These are phyloP conservation scores for Stratiolaelaps scimitus DNA, from an alignment of 1,140 invertebrate species.

Conservation along the genomic window DNA sequence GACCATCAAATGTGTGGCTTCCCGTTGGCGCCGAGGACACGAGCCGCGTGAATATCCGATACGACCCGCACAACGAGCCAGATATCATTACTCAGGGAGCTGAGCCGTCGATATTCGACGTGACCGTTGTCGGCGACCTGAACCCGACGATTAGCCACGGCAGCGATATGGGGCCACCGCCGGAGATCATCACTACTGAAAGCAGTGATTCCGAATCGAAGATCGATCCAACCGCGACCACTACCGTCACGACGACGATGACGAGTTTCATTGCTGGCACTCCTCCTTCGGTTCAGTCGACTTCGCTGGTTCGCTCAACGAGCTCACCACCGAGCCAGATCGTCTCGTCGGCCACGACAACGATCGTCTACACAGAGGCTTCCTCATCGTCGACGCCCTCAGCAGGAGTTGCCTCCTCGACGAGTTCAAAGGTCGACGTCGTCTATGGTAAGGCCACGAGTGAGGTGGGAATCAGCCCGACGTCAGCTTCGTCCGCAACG, in stretches of 20 bases:
- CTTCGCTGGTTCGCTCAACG: neutral
- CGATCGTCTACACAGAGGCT: conserved; percentile 17
- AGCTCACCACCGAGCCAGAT: neutral
- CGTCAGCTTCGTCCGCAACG: neutral
- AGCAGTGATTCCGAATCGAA: neutral
- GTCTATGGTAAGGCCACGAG: no score
- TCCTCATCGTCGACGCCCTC: conserved; percentile 12
- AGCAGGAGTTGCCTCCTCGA: conserved; percentile 6
- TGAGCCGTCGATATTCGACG: conserved; percentile 35
- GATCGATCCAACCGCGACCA: neutral
- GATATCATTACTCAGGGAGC: conserved; percentile 35
- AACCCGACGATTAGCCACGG: conserved; percentile 29
- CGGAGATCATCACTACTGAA: conserved; percentile 8
- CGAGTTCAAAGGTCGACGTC: conserved; percentile 29
- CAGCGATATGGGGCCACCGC: conserved; percentile 33
- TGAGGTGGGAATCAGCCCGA: neutral
- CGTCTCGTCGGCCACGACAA: neutral
- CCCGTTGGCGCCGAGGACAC: conserved; percentile 30
- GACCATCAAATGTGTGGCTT: conserved; percentile 34
- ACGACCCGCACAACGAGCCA: conserved; percentile 33
- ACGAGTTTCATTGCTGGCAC: neutral
- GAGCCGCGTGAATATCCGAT: neutral
- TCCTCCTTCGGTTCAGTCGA: neutral
- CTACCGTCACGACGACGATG: neutral
- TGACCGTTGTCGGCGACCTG: conserved; percentile 33